These are phyloP conservation scores for Leptinotarsa defecta DNA, from an alignment of 1,140 invertebrate genomes.

Conservation along the genomic window DNA sequence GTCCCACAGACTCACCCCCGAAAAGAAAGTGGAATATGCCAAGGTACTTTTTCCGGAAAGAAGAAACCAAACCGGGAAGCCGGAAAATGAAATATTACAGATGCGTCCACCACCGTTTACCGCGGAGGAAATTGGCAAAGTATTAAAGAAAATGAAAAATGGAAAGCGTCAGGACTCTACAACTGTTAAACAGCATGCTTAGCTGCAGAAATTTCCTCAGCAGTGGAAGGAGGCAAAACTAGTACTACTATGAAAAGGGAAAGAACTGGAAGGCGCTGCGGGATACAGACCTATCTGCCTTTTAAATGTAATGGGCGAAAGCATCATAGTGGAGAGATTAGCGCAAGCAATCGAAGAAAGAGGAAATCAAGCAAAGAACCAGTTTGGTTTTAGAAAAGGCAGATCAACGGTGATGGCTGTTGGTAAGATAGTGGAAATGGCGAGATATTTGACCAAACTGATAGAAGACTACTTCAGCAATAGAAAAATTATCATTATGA, in stretches of 20 bases:
- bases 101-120: neutral
- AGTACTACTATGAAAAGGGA: slow-evolving; percentile 29
- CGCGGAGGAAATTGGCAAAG: neutral
- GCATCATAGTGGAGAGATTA: slow-evolving; percentile 27
- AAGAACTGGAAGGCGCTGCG: slow-evolving; percentile 7
- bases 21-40: neutral
- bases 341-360: slow-evolving; percentile 22
- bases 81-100: neutral
- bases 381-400: slow-evolving; percentile 39
- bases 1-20: neutral
- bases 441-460: slow-evolving; percentile 28
- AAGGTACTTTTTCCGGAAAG: neutral
- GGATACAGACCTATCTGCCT: slow-evolving; percentile 40
- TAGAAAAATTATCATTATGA: slow-evolving; percentile 11
- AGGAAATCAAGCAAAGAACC: slow-evolving; percentile 29
- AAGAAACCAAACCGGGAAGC: neutral
- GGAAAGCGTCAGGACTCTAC: neutral
- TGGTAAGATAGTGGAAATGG: neutral
- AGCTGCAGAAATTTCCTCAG: slow-evolving; percentile 20
- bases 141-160: slow-evolving; percentile 2
- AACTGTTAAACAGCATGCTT: neutral
- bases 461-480: slow-evolving; percentile 34
- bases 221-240: slow-evolving; percentile 31
- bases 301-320: slow-evolving; percentile 35
- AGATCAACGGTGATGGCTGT: slow-evolving; percentile 39